A percentile compares a stretch with the other conserved stretches of the same genome.
Conservation (phyloP, 2,113 vertebrate species). For the Cinclus mexicanus region DNA sequence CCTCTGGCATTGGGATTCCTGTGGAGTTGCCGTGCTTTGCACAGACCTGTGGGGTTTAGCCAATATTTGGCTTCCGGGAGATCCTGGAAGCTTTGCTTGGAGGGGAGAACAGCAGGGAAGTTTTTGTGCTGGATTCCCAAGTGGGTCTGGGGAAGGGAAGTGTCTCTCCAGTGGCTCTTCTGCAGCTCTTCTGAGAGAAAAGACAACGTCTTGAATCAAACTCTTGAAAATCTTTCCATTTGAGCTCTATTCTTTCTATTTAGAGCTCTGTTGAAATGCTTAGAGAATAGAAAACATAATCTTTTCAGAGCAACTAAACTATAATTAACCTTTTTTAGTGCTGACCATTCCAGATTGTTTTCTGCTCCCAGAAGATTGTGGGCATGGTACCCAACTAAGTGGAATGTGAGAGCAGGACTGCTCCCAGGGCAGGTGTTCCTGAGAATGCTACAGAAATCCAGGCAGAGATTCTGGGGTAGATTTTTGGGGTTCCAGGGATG, state of each 20-base stretch:
- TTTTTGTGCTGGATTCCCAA: neutral
- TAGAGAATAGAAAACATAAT: neutral
- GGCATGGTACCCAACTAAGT: neutral
- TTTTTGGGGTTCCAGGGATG: neutral
- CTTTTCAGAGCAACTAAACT: neutral
- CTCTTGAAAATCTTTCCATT: neutral
- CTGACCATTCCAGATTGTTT: neutral
- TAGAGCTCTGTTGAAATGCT: neutral
- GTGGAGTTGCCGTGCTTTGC: fast-evolving
- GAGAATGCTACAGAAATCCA: neutral
- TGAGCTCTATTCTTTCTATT: neutral
- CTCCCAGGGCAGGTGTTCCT: neutral
- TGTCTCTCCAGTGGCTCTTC: neutral
- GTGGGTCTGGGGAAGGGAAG: neutral
- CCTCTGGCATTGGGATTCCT: neutral
- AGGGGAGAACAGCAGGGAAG: neutral
- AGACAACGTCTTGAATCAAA: neutral
- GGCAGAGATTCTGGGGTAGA: neutral
- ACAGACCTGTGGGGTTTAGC: neutral
- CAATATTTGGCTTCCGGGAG: neutral
- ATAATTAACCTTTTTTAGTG: neutral
- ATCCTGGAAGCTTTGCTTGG: neutral
- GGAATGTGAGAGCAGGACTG: neutral
- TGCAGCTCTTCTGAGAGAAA: neutral
- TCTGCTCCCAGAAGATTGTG: neutral